Evolutionary conservation across 2,888 invertebrate genomes (phyloP).

Genomic region (Gnatocerus cornutus): DNA sequence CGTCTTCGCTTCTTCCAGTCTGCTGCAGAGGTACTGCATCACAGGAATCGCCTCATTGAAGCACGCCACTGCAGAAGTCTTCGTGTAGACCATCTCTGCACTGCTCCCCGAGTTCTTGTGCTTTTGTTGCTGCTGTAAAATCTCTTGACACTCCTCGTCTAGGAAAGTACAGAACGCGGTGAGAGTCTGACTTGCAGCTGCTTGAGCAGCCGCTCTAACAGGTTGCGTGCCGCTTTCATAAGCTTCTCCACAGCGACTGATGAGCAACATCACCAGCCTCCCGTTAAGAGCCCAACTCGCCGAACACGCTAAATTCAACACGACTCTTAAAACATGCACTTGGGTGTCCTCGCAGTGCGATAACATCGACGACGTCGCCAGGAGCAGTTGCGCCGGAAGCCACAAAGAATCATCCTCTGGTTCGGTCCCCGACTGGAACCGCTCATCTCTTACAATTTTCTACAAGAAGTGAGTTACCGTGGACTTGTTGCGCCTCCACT

Average conservation of each 20-base stretch:
- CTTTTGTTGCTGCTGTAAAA: slow-evolving; percentile 73
- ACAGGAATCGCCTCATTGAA: slow-evolving; percentile 94
- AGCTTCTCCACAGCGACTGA: slow-evolving; percentile 89
- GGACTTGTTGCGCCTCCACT: slow-evolving; percentile 23
- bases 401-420: slow-evolving; percentile 94
- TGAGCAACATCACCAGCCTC: slow-evolving; percentile 88
- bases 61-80: slow-evolving; percentile 84
- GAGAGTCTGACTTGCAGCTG: slow-evolving; percentile 91
- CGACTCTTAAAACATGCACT: slow-evolving; percentile 80
- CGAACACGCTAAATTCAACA: slow-evolving; percentile 90
- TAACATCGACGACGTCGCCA: slow-evolving; percentile 86
- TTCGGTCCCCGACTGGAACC: slow-evolving; percentile 92
- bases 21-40: slow-evolving; percentile 90
- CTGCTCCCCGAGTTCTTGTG: slow-evolving; percentile 72
- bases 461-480: slow-evolving; percentile 64
- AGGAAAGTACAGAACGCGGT: slow-evolving; percentile 89
- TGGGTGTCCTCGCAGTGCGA: slow-evolving; percentile 91
- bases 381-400: slow-evolving; percentile 92
- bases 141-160: slow-evolving; percentile 87
- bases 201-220: slow-evolving; percentile 89
- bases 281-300: slow-evolving; percentile 93
- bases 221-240: slow-evolving; percentile 86
- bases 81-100: slow-evolving; percentile 73
- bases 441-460: slow-evolving; percentile 93
- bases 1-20: slow-evolving; percentile 87